A percentile compares a stretch with the other conserved stretches of the same genome.
Conservation (phyloP, 2,797 vertebrate genomes). For the Pelodytes ibericus region DNA sequence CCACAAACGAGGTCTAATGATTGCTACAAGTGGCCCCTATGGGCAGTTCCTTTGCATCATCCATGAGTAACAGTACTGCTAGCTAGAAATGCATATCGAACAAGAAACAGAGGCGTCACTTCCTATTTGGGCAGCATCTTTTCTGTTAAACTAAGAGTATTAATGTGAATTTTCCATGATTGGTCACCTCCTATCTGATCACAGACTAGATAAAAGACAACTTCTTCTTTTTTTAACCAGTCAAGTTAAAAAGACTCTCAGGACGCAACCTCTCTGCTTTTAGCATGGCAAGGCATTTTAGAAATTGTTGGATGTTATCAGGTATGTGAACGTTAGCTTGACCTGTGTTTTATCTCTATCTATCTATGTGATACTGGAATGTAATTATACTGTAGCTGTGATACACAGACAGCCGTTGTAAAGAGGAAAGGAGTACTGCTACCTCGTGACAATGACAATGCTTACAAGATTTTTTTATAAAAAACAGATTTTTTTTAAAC, state of each 20-base stretch:
- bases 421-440: neutral
- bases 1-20: neutral
- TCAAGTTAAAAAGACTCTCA: conserved; percentile 56
- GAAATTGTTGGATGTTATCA: conserved; percentile 53
- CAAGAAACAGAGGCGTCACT: conserved; percentile 52
- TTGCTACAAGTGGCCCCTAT: neutral
- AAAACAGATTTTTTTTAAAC: too few species aligned
- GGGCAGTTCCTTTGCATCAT: conserved; percentile 2
- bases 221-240: conserved; percentile 58
- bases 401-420: neutral
- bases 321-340: conserved; percentile 59
- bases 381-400: neutral
- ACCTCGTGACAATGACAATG: neutral
- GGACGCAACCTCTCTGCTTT: conserved; percentile 47
- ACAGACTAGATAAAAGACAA: conserved; percentile 54
- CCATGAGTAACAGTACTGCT: conserved; percentile 36
- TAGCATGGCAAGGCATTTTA: conserved; percentile 62
- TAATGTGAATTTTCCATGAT: conserved; percentile 37
- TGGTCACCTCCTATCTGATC: conserved; percentile 20
- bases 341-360: neutral
- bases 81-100: conserved; percentile 60
- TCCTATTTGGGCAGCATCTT: conserved; percentile 49
- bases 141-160: conserved; percentile 22
- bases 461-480: too few species aligned
- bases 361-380: too few species aligned